Evolutionary conservation across 1,140 invertebrate genomes (phyloP).

Genomic region (Bombus sylvicola): DNA sequence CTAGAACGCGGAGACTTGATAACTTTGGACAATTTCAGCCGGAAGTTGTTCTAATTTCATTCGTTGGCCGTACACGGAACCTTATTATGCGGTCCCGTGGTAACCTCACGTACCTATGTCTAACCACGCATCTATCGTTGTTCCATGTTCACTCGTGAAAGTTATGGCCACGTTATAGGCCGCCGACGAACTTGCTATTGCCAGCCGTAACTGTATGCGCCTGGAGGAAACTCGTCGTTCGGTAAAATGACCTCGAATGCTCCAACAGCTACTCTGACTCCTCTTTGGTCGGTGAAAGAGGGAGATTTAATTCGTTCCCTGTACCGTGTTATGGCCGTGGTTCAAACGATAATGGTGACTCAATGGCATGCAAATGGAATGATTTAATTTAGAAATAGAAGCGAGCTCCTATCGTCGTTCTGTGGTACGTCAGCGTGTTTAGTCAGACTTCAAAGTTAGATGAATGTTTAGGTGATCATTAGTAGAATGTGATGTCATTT

Average conservation of each 20-base stretch:
- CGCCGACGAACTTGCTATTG: not conserved
- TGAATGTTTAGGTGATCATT: not conserved
- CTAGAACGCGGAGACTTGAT: not conserved
- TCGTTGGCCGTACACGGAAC: slow-evolving; percentile 59
- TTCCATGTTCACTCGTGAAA: slow-evolving; percentile 32
- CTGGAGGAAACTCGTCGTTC: slow-evolving; percentile 23
- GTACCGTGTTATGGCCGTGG: slow-evolving; percentile 2
- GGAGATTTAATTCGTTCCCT: slow-evolving; percentile 31
- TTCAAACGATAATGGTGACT: not conserved
- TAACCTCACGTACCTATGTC: slow-evolving; percentile 41
- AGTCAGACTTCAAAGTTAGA: not conserved
- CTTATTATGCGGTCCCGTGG: slow-evolving; percentile 61
- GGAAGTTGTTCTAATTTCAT: slow-evolving; percentile 69
- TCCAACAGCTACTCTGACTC: not conserved
- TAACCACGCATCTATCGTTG: slow-evolving; percentile 54
- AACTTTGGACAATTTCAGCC: slow-evolving; percentile 63
- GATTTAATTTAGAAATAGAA: not conserved
- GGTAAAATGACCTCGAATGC: slow-evolving; percentile 30
- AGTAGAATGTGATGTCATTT: not conserved
- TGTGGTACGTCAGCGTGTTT: not conserved
- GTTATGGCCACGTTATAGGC: slow-evolving; percentile 32
- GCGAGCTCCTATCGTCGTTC: not conserved
- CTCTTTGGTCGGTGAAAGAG: no score
- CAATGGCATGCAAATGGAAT: slow-evolving; percentile 14
- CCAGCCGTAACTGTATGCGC: not conserved